Conservation (phyloP, 2,113 vertebrate species). For the Myotis lucifugus region DNA sequence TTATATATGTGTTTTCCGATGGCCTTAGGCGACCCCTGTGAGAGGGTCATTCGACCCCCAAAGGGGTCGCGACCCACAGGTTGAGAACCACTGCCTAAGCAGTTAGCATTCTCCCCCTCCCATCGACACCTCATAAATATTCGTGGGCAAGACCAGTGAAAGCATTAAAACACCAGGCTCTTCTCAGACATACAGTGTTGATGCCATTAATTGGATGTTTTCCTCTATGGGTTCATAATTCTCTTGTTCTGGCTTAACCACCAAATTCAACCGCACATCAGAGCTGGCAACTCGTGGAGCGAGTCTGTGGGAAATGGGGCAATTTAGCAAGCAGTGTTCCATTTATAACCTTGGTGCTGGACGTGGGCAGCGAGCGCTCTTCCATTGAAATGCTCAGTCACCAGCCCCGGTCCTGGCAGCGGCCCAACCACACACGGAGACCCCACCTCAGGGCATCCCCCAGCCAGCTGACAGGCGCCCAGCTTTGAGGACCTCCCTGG, state of each 20-base stretch:
- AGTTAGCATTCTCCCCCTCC: neutral
- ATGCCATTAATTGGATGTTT: constrained; percentile 19
- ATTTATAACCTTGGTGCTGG: constrained; percentile 45
- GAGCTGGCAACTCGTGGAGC: neutral
- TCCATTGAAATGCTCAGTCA: neutral
- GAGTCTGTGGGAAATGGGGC: constrained; percentile 51
- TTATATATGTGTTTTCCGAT: too few relatives aligned
- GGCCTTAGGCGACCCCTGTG: too few relatives aligned
- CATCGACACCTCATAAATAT: neutral
- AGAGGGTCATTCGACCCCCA: too few relatives aligned
- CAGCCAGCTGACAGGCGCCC: neutral
- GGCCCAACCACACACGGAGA: neutral
- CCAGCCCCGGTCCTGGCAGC: constrained; percentile 27
- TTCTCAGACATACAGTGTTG: neutral
- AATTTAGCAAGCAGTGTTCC: constrained; percentile 54
- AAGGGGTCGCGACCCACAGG: too few relatives aligned
- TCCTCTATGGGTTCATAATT: neutral
- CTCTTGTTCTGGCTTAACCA: constrained; percentile 20
- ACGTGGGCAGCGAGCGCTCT: neutral
- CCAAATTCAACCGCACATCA: neutral
- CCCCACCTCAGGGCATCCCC: neutral
- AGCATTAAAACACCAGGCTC: neutral
- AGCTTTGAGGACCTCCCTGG: neutral
- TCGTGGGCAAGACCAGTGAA: neutral
- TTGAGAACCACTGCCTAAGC: neutral